phyloP scores from a whole-genome alignment of 2,797 vertebrate species.

The Myotis planiceps region DNA sequence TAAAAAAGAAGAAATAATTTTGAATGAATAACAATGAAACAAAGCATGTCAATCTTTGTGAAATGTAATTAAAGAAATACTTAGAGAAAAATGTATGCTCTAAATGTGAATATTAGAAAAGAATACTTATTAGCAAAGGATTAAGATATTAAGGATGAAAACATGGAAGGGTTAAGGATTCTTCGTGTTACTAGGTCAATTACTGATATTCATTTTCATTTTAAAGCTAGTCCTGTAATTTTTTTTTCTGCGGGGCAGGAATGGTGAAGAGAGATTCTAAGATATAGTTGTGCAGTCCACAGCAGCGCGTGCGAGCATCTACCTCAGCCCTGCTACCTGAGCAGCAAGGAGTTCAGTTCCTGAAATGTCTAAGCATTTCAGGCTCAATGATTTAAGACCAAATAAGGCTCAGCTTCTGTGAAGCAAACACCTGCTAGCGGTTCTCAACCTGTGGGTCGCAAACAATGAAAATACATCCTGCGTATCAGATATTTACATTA shows the following conservation, averaged over 20 bases:
- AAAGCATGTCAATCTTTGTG: not conserved
- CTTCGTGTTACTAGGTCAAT: not conserved
- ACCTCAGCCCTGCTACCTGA: conserved; percentile 81
- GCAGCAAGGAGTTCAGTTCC: conserved; percentile 78
- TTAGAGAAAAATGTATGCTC: not conserved
- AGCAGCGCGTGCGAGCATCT: not conserved
- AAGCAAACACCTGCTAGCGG: conserved; percentile 83
- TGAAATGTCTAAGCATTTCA: conserved; percentile 80
- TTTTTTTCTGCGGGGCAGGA: not conserved
- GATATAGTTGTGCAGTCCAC: conserved; percentile 9
- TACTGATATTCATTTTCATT: not conserved
- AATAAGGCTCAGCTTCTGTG: conserved; percentile 84
- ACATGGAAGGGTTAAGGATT: not conserved
- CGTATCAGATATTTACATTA: no score
- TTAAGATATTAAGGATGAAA: not conserved
- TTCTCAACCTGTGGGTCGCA: no score
- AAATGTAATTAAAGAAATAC: not conserved
- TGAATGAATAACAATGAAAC: not conserved
- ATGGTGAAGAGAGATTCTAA: not conserved
- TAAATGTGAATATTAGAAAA: not conserved
- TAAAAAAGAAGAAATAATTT: not conserved
- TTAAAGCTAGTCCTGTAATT: not conserved
- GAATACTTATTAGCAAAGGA: not conserved
- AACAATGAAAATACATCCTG: no score
- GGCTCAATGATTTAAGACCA: conserved; percentile 85